Percentiles rank a stretch among this genome's conserved stretches.
These are phyloP conservation scores for Lysandra coridon DNA, from an alignment of 2,888 invertebrate genomes.

Conservation along the genomic window DNA sequence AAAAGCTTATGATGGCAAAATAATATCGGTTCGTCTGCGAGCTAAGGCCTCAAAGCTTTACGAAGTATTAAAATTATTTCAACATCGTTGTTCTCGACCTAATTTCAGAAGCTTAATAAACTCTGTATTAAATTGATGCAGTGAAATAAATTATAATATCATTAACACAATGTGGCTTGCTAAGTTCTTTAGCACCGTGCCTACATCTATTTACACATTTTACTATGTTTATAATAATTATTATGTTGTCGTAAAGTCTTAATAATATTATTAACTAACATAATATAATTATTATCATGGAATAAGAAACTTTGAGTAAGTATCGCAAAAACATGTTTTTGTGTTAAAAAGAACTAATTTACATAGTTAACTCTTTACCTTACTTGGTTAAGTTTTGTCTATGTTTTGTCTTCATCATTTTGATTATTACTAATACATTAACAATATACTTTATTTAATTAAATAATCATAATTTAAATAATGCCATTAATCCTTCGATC, in stretches of 20 bases:
- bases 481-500: neutral
- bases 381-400: too few relatives aligned
- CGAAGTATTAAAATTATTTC: slow-evolving; percentile 44
- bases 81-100: slow-evolving; percentile 43
- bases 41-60: slow-evolving; percentile 36
- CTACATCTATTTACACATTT: neutral
- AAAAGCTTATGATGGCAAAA: slow-evolving; percentile 19
- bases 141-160: slow-evolving; percentile 36
- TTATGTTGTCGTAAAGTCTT: too few relatives aligned
- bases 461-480: neutral
- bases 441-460: neutral
- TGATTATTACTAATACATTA: too few relatives aligned
- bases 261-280: too few relatives aligned
- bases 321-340: too few relatives aligned
- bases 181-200: neutral
- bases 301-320: too few relatives aligned
- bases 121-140: slow-evolving; percentile 36
- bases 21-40: slow-evolving; percentile 32
- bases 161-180: neutral
- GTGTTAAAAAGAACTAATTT: too few relatives aligned
- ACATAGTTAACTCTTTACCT: too few relatives aligned
- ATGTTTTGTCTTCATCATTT: too few relatives aligned
- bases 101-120: slow-evolving; percentile 43
- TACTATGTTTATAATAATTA: neutral
- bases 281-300: too few relatives aligned